Base-by-base conservation (phyloP, 2,888 invertebrate genomes). In the Megastigmus dorsalis region DNA sequence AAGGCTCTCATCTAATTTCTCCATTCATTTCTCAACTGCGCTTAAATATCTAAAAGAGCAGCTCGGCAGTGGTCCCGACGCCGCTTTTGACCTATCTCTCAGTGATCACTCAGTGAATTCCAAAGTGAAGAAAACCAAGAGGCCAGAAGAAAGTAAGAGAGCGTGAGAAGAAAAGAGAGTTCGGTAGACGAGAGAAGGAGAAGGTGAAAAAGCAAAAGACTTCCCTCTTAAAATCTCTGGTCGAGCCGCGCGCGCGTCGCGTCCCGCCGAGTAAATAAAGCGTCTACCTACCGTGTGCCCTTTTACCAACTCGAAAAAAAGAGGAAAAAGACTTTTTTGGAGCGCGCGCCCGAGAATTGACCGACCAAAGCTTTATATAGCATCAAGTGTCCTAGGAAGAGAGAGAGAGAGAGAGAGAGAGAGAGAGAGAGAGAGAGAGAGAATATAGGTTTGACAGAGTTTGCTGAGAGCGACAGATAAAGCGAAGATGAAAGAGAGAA, bases 401-500 rank as follows among this genome's bases (percentile, higher is more conserved):
- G n/a, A 33, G 33, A 33, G 6, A 13, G 13, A 18, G 38, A 38
- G 10, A 57, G 18, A 5, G n/a, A 54, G n/a, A 0, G 18, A 54
- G 18, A 6, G 57, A 59, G 5, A 20, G 9, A 0, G 20, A 41
- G 50, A 28, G n/a, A 13, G 13, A 2, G 45, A 3, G 30, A 13
- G 30, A 48, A 62, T 45, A 43, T 43, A 54, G 69, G 72, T 72
- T 72, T 76, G 60, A 67, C 73, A 45, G 70, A 77, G 80, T 82
- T 82, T 81, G 77, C 80, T 57, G 60, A 74, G 72, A 76, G 79
- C 75, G 80, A 79, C 79, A 77, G 81, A 80, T 79, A 78, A 78
- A 80, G 78, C 67, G 78, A 79, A 81, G 82, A 81, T 82, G 82
- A 82, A 82, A 82, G 82, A 77, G 9, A 33, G 23, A 78, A 77